Evolutionary conservation across 1,140 invertebrate genomes (phyloP).

Genomic region (Linepithema humile): DNA sequence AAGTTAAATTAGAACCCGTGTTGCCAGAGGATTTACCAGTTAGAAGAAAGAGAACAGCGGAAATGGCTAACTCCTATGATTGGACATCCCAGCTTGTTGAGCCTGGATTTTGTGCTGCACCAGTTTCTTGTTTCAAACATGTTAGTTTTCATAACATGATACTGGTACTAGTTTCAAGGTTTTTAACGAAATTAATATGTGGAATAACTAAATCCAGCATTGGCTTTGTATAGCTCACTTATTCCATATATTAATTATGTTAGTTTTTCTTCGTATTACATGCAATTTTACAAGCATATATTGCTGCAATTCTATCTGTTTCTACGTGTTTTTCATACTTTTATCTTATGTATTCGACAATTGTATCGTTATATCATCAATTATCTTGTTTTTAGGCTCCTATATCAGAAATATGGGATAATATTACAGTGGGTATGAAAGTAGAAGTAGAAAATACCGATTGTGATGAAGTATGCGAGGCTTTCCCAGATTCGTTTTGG

Average conservation of each 20-base stretch:
- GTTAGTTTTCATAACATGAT: constrained; percentile 82
- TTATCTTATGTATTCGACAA: not conserved
- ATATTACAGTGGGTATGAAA: constrained; percentile 97
- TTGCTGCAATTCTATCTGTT: not conserved
- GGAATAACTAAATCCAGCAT: too few species aligned
- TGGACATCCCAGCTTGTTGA: constrained; percentile 93
- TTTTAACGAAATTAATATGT: too few species aligned
- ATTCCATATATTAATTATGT: too few species aligned
- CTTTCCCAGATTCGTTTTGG: constrained; percentile 95
- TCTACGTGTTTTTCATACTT: not conserved
- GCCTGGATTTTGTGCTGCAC: constrained; percentile 92
- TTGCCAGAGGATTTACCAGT: constrained; percentile 83
- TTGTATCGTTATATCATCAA: not conserved
- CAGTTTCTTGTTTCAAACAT: constrained; percentile 96
- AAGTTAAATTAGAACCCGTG: constrained; percentile 76
- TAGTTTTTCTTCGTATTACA: too few species aligned
- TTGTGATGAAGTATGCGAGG: constrained; percentile 91
- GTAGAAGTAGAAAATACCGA: constrained; percentile 97
- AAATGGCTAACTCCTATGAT: constrained; percentile 90
- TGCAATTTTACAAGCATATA: not conserved
- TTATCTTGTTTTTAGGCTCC: constrained; percentile 87
- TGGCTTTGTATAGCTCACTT: too few species aligned
- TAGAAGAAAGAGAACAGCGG: constrained; percentile 84
- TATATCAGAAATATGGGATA: constrained; percentile 96
- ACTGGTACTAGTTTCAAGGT: too few species aligned